A percentile compares a stretch with the other conserved stretches of the same genome.
phyloP scores from a whole-genome alignment of 2,797 vertebrate genomes.

The Scolopax bukidnonensis region DNA sequence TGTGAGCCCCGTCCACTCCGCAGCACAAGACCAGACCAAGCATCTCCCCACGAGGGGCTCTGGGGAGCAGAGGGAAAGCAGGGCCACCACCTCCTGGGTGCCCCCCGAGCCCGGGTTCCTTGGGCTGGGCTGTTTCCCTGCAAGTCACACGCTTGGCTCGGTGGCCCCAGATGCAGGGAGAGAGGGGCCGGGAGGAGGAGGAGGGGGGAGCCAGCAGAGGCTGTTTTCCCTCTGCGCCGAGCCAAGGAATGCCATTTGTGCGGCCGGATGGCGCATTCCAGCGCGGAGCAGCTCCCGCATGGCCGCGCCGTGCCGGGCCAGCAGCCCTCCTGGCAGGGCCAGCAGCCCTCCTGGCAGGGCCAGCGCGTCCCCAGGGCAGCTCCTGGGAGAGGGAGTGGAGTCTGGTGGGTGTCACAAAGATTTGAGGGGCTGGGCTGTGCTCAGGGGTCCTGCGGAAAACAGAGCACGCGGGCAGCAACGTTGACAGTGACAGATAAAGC shows the following conservation, averaged over 20 bases:
- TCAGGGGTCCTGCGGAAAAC: neutral
- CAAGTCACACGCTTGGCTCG: neutral
- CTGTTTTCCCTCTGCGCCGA: neutral
- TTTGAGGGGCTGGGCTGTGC: neutral
- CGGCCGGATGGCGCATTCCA: neutral
- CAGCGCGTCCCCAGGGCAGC: accelerated
- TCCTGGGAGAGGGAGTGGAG: neutral
- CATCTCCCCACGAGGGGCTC: neutral
- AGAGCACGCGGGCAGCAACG: accelerated
- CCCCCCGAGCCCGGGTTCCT: neutral
- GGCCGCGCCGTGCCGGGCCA: neutral
- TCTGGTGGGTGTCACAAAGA: neutral
- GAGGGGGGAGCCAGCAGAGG: conserved; percentile 4
- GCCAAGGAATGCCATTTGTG: conserved; percentile 47
- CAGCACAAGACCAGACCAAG: neutral
- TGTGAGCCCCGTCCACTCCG: neutral
- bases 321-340: neutral
- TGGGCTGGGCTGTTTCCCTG: neutral
- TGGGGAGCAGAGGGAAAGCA: neutral
- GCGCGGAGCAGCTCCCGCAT: neutral
- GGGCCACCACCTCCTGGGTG: accelerated
- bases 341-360: neutral
- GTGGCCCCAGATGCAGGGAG: neutral
- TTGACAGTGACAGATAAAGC: accelerated
- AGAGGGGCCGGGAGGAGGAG: conserved; percentile 32